These are phyloP conservation scores for Ditylenchus weischeri DNA, from an alignment of 2,888 invertebrate genomes.

Conservation along the genomic window DNA sequence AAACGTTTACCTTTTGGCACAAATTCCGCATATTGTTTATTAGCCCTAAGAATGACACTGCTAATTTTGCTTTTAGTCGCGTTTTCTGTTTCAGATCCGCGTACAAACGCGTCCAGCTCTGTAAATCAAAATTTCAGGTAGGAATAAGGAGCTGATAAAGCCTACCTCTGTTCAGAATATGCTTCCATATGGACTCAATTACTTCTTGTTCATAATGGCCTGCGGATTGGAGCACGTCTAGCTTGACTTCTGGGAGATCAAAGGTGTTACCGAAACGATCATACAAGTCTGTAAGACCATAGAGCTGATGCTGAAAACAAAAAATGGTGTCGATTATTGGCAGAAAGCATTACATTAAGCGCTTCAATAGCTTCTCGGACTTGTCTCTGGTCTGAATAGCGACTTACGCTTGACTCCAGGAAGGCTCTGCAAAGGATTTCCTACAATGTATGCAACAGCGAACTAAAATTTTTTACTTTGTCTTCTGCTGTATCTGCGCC, in stretches of 20 bases:
- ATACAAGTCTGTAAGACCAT: constrained; percentile 31
- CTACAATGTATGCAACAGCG: background rate
- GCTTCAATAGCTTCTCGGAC: constrained; percentile 21
- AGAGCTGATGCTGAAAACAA: constrained; percentile 18
- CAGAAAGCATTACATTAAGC: constrained; percentile 10
- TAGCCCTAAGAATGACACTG: constrained; percentile 21
- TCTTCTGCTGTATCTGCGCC: constrained; percentile 69
- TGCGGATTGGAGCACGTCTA: constrained; percentile 89
- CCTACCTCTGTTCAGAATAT: constrained; percentile 67
- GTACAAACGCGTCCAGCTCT: constrained; percentile 21
- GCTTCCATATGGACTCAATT: constrained; percentile 85
- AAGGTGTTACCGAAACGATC: constrained; percentile 36
- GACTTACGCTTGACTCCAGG: background rate
- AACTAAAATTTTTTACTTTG: constrained; percentile 30
- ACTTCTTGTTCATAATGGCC: constrained; percentile 82
- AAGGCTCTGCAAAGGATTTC: background rate
- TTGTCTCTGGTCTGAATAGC: background rate
- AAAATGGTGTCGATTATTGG: too few species aligned
- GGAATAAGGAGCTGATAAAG: constrained; percentile 2
- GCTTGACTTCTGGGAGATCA: constrained; percentile 72
- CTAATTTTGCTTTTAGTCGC: constrained; percentile 9
- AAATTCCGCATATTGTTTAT: constrained; percentile 24
- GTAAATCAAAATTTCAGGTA: constrained; percentile 10
- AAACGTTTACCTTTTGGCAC: constrained; percentile 16
- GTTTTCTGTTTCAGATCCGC: background rate